A percentile compares a stretch with the other conserved stretches of the same genome.
Conservation (phyloP, 2,113 vertebrate species). For the Coturnix japonica region DNA sequence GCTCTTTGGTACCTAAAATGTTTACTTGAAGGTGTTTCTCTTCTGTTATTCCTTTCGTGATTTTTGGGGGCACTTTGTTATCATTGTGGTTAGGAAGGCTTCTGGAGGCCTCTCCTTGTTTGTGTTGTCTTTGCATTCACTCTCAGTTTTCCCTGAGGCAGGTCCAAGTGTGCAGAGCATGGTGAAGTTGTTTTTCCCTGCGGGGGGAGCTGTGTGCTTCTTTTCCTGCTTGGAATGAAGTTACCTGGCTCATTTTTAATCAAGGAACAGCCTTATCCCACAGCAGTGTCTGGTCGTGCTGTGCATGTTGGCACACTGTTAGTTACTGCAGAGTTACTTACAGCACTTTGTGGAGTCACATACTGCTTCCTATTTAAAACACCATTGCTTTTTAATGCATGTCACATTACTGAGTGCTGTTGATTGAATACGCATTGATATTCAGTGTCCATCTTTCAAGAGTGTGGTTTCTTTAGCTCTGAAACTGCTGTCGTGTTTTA, state of each 20-base stretch:
- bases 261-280: not conserved
- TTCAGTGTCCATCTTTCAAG: not conserved
- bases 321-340: not conserved
- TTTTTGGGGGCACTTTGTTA: not conserved
- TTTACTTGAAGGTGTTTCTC: slow-evolving; percentile 12
- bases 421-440: not conserved
- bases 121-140: not conserved
- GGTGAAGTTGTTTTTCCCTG: accelerated
- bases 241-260: accelerated
- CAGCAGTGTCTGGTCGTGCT: not conserved
- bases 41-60: not conserved
- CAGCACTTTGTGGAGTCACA: accelerated
- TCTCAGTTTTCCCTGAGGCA: accelerated
- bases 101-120: not conserved
- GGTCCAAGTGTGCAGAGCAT: not conserved
- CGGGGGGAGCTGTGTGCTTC: not conserved
- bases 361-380: not conserved
- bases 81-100: not conserved
- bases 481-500: not conserved
- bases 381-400: not conserved
- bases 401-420: not conserved
- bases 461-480: not conserved
- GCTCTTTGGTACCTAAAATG: not conserved
- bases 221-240: not conserved
- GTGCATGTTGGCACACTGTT: not conserved